These are phyloP conservation scores for Phataginus tetradactyla DNA, from an alignment of 2,797 vertebrate species.

Conservation along the genomic window DNA sequence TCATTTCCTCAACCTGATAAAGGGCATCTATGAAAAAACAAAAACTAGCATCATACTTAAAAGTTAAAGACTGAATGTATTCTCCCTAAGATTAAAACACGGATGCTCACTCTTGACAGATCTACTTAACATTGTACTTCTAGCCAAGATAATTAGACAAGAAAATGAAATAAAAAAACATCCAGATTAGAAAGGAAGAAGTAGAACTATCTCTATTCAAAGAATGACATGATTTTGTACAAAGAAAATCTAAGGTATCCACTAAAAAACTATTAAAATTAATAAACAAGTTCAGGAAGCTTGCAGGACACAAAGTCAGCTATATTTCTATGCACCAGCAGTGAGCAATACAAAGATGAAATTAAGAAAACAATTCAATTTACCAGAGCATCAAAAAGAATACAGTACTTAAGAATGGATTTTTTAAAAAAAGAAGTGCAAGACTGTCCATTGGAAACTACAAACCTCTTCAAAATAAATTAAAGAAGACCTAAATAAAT, in stretches of 20 bases:
- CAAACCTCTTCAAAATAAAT: constrained; percentile 33
- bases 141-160: not conserved
- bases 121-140: not conserved
- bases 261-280: not conserved
- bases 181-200: not conserved
- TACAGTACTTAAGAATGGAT: not conserved
- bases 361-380: not conserved
- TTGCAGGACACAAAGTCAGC: not conserved
- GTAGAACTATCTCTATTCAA: not conserved
- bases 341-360: not conserved
- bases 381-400: not conserved
- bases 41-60: not conserved
- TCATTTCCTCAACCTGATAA: not conserved
- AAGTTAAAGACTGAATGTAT: not conserved
- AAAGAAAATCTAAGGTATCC: not conserved
- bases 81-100: not conserved
- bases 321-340: not conserved
- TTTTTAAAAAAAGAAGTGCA: not conserved
- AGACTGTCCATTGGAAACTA: not conserved
- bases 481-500: constrained; percentile 10
- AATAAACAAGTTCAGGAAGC: not conserved
- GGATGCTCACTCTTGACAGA: not conserved
- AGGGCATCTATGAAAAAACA: not conserved
- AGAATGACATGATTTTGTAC: not conserved
- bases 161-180: constrained; percentile 4